A percentile compares a stretch with the other conserved stretches of the same genome.
Conservation (phyloP, 2,797 vertebrate species). For the Pangasius mekongensis region DNA sequence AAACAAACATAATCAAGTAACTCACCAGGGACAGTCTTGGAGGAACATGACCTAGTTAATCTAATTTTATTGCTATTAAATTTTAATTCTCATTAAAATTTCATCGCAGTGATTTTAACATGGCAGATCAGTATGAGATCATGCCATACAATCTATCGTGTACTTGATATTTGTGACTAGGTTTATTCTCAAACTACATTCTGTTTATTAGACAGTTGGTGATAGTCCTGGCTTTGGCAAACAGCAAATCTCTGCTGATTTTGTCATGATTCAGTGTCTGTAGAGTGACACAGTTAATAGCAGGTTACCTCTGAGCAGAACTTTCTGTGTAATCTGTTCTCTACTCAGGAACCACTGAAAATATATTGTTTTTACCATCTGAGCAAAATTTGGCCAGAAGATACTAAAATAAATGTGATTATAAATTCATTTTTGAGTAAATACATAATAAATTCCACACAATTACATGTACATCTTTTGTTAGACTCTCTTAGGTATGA, state of each 20-base stretch:
- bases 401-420: background rate
- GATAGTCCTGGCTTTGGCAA: background rate
- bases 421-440: background rate
- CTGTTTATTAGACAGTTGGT: background rate
- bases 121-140: background rate
- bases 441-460: background rate
- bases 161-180: background rate
- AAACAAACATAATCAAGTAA: background rate
- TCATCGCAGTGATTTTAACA: slow-evolving; percentile 19
- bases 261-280: background rate
- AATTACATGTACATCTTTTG: background rate
- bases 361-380: background rate
- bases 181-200: background rate
- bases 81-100: slow-evolving; percentile 35
- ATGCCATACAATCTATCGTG: background rate
- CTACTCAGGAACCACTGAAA: background rate
- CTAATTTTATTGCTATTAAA: slow-evolving; percentile 39
- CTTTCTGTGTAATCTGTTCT: background rate
- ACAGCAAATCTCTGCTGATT: background rate
- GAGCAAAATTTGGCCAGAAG: background rate
- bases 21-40: background rate
- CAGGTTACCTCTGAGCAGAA: background rate
- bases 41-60: slow-evolving; percentile 28
- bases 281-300: background rate
- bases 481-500: background rate